These are phyloP conservation scores for Drosophila austrosaltans DNA, from an alignment of 2,888 invertebrate species.

Conservation along the genomic window DNA sequence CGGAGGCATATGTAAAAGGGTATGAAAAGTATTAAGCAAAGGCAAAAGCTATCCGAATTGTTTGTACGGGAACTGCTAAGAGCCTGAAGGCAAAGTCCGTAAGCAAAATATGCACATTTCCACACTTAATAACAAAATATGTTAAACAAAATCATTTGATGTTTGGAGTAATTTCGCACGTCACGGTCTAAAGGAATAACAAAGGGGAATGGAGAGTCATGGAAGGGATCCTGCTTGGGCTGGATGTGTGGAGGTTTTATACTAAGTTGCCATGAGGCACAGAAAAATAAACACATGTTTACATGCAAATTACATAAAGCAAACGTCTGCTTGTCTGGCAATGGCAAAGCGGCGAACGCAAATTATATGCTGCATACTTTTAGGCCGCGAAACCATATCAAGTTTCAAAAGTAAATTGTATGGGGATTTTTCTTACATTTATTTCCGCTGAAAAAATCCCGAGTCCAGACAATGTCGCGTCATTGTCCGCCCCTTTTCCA, in stretches of 20 bases:
- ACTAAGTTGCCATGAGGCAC: constrained; percentile 57
- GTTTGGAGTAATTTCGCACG: constrained; percentile 59
- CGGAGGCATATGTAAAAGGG: constrained; percentile 23
- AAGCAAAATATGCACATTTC: constrained; percentile 74
- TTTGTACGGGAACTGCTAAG: background rate
- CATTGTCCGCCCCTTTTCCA: constrained; percentile 21
- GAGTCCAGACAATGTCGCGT: constrained; percentile 68
- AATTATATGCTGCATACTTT: constrained; percentile 74
- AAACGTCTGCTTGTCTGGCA: constrained; percentile 46
- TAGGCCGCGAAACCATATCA: constrained; percentile 57
- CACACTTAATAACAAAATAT: constrained; percentile 80
- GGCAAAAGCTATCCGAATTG: background rate
- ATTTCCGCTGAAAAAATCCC: constrained; percentile 61
- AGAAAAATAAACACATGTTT: constrained; percentile 74
- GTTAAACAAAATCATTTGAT: constrained; percentile 79
- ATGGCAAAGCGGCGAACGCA: constrained; percentile 61
- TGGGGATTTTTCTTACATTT: constrained; percentile 60
- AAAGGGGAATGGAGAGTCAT: constrained; percentile 9
- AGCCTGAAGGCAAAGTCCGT: constrained; percentile 32
- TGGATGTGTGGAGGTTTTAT: constrained; percentile 24
- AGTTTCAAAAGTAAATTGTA: constrained; percentile 63
- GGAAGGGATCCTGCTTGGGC: background rate
- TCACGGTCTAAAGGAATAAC: constrained; percentile 19
- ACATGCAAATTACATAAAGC: constrained; percentile 78
- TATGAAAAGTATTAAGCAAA: constrained; percentile 1